These are phyloP conservation scores for Thumatha senex DNA, from an alignment of 2,888 invertebrate genomes.

Conservation along the genomic window DNA sequence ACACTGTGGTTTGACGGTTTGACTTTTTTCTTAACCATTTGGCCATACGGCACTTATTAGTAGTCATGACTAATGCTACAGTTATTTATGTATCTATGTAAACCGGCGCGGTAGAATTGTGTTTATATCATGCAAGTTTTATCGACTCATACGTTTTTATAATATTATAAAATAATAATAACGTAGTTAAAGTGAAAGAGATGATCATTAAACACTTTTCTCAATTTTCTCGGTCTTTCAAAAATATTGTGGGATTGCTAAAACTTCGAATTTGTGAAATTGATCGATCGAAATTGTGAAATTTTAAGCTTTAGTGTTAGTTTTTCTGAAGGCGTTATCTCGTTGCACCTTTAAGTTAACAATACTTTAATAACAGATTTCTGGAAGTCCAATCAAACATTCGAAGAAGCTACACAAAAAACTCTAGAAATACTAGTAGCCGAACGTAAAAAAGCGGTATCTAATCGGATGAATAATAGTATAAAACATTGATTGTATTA, in stretches of 20 bases:
- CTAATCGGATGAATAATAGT: constrained; percentile 46
- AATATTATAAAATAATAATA: too few relatives aligned
- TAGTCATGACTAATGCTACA: not conserved
- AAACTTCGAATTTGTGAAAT: too few relatives aligned
- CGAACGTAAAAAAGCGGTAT: constrained; percentile 29
- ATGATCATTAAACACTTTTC: too few relatives aligned
- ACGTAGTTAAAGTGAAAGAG: too few relatives aligned
- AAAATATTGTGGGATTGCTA: too few relatives aligned
- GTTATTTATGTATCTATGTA: not conserved
- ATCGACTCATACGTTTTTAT: too few relatives aligned
- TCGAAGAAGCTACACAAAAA: constrained; percentile 28
- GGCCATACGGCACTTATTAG: constrained; percentile 9
- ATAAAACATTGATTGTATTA: constrained; percentile 47
- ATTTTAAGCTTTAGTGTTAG: too few relatives aligned
- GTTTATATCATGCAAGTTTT: too few relatives aligned
- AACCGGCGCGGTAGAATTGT: not conserved
- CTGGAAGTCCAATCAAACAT: constrained; percentile 27
- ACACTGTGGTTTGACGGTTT: constrained; percentile 34
- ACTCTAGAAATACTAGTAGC: constrained; percentile 34
- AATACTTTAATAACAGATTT: constrained; percentile 13
- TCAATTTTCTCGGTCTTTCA: too few relatives aligned
- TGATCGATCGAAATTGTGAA: too few relatives aligned
- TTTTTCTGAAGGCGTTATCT: too few relatives aligned
- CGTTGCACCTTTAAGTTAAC: too few relatives aligned
- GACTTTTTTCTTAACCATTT: constrained; percentile 29